phyloP scores from a whole-genome alignment of 2,888 invertebrate species.

The Rhagophthalmus giganteus region DNA sequence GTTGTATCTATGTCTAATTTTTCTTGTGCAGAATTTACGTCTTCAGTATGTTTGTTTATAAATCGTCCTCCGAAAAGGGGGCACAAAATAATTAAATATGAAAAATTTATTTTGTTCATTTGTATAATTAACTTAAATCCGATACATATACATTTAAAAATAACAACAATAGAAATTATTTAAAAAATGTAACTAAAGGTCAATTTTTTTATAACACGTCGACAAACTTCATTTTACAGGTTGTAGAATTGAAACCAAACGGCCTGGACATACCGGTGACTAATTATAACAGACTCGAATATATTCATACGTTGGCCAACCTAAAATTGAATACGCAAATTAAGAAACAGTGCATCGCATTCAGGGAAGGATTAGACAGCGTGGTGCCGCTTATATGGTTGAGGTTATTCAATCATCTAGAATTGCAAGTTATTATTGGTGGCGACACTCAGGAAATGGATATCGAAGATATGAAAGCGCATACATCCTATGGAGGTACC shows the following conservation, averaged over 20 bases:
- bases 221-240: slow-evolving; percentile 51
- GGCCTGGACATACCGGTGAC: slow-evolving; percentile 91
- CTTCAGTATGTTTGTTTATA: no score
- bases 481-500: slow-evolving; percentile 89
- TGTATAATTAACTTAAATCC: no score
- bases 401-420: slow-evolving; percentile 90
- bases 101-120: no score
- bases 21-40: no score
- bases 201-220: neutral
- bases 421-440: slow-evolving; percentile 94
- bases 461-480: slow-evolving; percentile 79
- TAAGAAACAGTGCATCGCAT: slow-evolving; percentile 82
- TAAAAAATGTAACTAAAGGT: neutral
- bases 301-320: slow-evolving; percentile 94
- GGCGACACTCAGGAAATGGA: slow-evolving; percentile 95
- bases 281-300: slow-evolving; percentile 90
- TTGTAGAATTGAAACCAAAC: slow-evolving; percentile 88
- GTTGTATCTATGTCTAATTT: no score
- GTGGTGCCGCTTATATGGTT: slow-evolving; percentile 93
- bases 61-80: no score
- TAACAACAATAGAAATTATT: no score
- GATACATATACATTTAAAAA: neutral
- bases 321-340: slow-evolving; percentile 93
- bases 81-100: no score
- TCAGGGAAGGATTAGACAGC: slow-evolving; percentile 86